Base-by-base conservation (phyloP, 2,888 invertebrate genomes). In the Agonopterix arenella region DNA sequence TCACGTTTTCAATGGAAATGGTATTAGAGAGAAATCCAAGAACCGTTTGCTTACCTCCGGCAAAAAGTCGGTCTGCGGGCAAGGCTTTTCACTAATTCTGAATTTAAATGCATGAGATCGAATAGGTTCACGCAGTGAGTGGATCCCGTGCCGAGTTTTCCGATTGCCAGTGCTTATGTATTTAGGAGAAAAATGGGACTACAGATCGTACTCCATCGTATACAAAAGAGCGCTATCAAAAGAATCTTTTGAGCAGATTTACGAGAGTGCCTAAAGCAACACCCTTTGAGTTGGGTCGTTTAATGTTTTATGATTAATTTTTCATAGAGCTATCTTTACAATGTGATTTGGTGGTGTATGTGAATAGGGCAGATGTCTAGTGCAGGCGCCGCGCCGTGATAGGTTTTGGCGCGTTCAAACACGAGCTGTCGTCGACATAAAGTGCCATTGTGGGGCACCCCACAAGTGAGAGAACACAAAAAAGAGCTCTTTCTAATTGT, bases 31-130 rank as follows among this genome's bases (percentile, higher is more conserved):
- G 70, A 76, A 76, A 75, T 75, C 70, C 69, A 68, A 66, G 66
- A 68, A 66, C 67, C 61, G 70, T 68, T 79, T 77, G 76, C 82
- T 78, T 75, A 79, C 84, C 78, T 79, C 68, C 61, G 64, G 62
- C 58, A 70, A 80, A 84, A 80, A 80, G 66, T 74, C 73, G 68
- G 75, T 75, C 67, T 79, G 80, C 68, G 78, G 74, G 76, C 68
- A 74, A 74, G 75, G 78, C 79, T 77, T 80, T 76, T 75, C 78
- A 80, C 85, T 88, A 88, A 88, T 88, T 86, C 84, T 80, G 81
- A 85, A 88, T 88, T 88, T 88, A 88, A 88, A 88, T 88, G 88
- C 88, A 88, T 88, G 86, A 86, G 86, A 84, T 84, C 80, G 84
- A 85, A 86, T 84, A 76, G 81, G 81, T 84, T 81, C 77, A 77